These are phyloP conservation scores for Ectropis grisescens DNA, from an alignment of 1,140 invertebrate species.

Conservation along the genomic window DNA sequence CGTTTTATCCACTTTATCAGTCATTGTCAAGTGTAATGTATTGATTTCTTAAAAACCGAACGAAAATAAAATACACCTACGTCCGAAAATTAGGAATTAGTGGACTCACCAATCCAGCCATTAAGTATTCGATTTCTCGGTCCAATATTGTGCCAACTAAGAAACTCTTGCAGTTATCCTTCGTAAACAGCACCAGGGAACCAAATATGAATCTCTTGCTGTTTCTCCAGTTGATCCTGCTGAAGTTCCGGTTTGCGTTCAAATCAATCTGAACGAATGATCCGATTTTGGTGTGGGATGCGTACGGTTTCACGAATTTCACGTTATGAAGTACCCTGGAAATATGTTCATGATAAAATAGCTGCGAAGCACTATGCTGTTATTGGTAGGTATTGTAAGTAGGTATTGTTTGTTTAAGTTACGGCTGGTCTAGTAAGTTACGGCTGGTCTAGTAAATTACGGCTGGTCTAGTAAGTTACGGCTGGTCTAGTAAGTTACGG, in stretches of 20 bases:
- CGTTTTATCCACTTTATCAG: no score
- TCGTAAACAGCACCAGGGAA: constrained; percentile 79
- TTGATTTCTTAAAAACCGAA: no score
- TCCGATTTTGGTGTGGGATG: constrained; percentile 27
- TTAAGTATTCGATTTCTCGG: constrained; percentile 61
- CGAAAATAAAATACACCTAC: no score
- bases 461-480: no score
- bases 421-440: no score
- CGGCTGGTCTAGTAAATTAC: no score
- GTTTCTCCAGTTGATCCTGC: constrained; percentile 36
- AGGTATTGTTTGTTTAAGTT: no score
- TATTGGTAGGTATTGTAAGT: no score
- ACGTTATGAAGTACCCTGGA: constrained; percentile 38
- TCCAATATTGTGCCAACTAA: constrained; percentile 77
- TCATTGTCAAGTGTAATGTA: no score
- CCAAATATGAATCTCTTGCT: constrained; percentile 77
- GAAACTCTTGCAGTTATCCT: constrained; percentile 76
- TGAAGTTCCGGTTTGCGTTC: constrained; percentile 22
- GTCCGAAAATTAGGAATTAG: no score
- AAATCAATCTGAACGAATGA: constrained; percentile 35
- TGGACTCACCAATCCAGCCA: constrained; percentile 65
- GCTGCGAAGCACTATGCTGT: no score
- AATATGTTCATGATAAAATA: constrained; percentile 3
- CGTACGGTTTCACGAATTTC: constrained; percentile 31
- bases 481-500: no score